Percentiles rank a stretch among this genome's conserved stretches.
Conservation (phyloP, 2,888 invertebrate species). For the Phaonia tiefii region DNA sequence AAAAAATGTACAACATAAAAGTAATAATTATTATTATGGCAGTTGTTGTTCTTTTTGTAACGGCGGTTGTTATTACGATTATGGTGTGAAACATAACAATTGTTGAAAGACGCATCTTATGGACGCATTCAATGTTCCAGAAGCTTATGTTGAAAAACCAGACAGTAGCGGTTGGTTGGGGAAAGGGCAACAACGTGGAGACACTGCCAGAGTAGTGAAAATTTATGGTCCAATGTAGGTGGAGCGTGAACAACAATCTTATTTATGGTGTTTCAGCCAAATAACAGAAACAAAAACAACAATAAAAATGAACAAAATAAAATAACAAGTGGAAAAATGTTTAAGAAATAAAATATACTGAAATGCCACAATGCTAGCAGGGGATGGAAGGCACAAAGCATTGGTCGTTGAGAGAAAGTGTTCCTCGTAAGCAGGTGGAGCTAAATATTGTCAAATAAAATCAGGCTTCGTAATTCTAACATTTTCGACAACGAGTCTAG, state of each 20-base stretch:
- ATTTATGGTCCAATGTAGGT: constrained; percentile 57
- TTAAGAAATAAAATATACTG: not conserved
- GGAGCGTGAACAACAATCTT: constrained; percentile 67
- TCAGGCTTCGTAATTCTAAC: too few relatives aligned
- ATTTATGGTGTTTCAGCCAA: constrained; percentile 69
- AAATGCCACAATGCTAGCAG: not conserved
- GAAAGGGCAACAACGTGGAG: not conserved
- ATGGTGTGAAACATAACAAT: constrained; percentile 65
- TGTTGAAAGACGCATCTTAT: constrained; percentile 43
- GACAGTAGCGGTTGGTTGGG: too few relatives aligned
- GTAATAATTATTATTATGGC: constrained; percentile 67
- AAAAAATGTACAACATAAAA: constrained; percentile 65
- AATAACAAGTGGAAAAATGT: not conserved
- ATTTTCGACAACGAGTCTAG: too few relatives aligned
- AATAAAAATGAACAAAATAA: too few relatives aligned
- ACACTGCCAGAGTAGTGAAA: constrained; percentile 23
- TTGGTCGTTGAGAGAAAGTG: too few relatives aligned
- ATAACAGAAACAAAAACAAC: not conserved
- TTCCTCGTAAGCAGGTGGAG: too few relatives aligned
- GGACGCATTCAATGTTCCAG: constrained; percentile 15
- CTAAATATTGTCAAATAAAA: too few relatives aligned
- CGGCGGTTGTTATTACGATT: constrained; percentile 52
- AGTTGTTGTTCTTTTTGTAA: constrained; percentile 42
- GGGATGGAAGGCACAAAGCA: constrained; percentile 18
- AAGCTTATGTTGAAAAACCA: not conserved